Evolutionary conservation across 2,797 vertebrate species (phyloP).

Genomic region (Aplochiton taeniatus): DNA sequence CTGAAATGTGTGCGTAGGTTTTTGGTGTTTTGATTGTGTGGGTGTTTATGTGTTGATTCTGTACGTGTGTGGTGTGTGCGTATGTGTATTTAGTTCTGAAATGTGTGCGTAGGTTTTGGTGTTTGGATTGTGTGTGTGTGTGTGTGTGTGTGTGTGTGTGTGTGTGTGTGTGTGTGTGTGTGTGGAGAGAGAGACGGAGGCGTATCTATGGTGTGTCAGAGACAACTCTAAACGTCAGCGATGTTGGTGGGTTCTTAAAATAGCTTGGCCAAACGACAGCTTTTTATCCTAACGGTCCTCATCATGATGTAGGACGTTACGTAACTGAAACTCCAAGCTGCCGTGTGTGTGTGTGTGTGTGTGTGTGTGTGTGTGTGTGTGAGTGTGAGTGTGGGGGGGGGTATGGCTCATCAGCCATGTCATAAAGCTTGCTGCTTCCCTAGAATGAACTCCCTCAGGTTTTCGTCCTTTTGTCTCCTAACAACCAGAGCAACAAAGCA

Average conservation of each 20-base stretch:
- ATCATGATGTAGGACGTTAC: too few relatives aligned
- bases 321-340: slow-evolving; percentile 33
- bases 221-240: too few relatives aligned
- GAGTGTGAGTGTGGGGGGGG: too few relatives aligned
- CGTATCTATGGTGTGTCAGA: background rate
- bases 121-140: slow-evolving; percentile 1
- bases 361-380: slow-evolving; percentile 6
- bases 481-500: slow-evolving; percentile 38
- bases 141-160: background rate
- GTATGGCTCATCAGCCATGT: too few relatives aligned
- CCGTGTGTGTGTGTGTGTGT: slow-evolving; percentile 2
- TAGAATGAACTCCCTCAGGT: background rate
- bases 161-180: background rate
- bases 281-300: too few relatives aligned
- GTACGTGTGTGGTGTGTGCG: background rate
- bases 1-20: background rate
- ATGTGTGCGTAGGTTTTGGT: slow-evolving; percentile 55
- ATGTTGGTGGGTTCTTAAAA: too few relatives aligned
- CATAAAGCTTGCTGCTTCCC: too few relatives aligned
- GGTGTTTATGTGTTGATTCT: background rate
- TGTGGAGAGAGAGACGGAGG: background rate
- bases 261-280: too few relatives aligned
- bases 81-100: too few relatives aligned
- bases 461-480: slow-evolving; percentile 1
- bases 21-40: slow-evolving; percentile 12